Evolutionary conservation across 2,113 vertebrate genomes (phyloP).

Genomic region (Toxotes chatareus): DNA sequence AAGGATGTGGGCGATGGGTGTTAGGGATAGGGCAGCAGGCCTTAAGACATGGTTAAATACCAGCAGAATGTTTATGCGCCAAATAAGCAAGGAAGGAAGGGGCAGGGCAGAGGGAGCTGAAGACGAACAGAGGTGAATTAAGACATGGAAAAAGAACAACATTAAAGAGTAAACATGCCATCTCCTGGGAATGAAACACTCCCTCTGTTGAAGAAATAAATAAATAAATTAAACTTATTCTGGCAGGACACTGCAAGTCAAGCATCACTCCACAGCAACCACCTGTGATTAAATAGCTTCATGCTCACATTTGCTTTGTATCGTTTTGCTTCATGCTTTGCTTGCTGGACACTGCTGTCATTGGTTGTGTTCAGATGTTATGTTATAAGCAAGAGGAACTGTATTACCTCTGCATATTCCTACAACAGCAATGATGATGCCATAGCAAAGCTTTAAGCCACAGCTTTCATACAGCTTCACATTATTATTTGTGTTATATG

Average conservation of each 20-base stretch:
- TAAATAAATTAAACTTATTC: constrained; percentile 1
- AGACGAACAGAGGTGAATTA: not conserved
- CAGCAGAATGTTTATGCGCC: not conserved
- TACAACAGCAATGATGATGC: no score
- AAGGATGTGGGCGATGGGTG: not conserved
- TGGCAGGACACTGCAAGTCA: not conserved
- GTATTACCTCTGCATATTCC: no score
- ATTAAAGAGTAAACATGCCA: not conserved
- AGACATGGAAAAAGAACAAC: not conserved
- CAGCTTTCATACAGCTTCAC: no score
- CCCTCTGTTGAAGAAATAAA: not conserved
- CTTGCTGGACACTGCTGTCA: not conserved
- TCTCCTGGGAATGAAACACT: not conserved
- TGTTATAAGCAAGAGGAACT: not conserved
- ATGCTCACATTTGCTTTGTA: not conserved
- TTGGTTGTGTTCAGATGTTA: constrained; percentile 3
- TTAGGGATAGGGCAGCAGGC: not conserved
- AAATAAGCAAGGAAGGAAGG: not conserved
- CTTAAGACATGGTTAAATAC: not conserved
- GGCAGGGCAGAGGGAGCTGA: not conserved
- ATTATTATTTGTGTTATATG: no score
- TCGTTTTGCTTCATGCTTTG: not conserved
- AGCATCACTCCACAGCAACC: not conserved
- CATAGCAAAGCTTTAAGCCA: no score
- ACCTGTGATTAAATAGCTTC: not conserved